A percentile compares a stretch with the other conserved stretches of the same genome.
Conservation (phyloP, 1,140 invertebrate genomes). For the Macrocentrus cingulum region DNA sequence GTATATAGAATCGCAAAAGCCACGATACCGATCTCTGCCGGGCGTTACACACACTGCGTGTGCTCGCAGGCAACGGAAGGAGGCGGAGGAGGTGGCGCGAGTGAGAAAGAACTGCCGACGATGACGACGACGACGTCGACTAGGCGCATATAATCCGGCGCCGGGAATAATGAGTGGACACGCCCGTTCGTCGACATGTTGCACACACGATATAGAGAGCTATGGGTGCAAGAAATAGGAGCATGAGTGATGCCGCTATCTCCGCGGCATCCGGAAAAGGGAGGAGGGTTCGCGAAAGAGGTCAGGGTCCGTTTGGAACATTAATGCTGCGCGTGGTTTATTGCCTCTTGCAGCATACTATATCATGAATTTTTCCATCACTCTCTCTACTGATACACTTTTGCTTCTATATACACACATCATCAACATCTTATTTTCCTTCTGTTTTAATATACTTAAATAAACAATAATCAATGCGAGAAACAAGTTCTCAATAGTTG, state of each 20-base stretch:
- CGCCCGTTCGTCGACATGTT: conserved; percentile 18
- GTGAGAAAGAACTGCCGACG: background rate
- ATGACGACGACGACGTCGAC: background rate
- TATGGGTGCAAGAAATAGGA: background rate
- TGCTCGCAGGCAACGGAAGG: conserved; percentile 9
- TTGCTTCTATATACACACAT: too few relatives aligned
- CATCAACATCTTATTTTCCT: too few relatives aligned
- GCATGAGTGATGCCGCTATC: conserved; percentile 17
- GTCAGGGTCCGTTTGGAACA: conserved; percentile 12
- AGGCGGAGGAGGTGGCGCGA: conserved; percentile 14
- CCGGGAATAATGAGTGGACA: conserved; percentile 24
- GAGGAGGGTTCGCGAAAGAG: conserved; percentile 23
- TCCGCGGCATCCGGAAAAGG: conserved; percentile 27
- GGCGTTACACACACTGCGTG: conserved; percentile 6
- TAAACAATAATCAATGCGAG: too few relatives aligned
- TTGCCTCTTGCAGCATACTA: too few relatives aligned
- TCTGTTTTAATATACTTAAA: too few relatives aligned
- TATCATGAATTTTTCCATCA: too few relatives aligned
- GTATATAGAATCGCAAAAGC: background rate
- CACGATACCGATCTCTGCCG: conserved; percentile 3
- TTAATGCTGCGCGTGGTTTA: too few relatives aligned
- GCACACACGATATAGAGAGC: background rate
- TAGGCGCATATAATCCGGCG: conserved; percentile 25
- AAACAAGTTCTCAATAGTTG: too few relatives aligned
- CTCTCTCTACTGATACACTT: too few relatives aligned